These are phyloP conservation scores for Sus cebifrons DNA, from an alignment of 2,797 vertebrate genomes.

Conservation along the genomic window DNA sequence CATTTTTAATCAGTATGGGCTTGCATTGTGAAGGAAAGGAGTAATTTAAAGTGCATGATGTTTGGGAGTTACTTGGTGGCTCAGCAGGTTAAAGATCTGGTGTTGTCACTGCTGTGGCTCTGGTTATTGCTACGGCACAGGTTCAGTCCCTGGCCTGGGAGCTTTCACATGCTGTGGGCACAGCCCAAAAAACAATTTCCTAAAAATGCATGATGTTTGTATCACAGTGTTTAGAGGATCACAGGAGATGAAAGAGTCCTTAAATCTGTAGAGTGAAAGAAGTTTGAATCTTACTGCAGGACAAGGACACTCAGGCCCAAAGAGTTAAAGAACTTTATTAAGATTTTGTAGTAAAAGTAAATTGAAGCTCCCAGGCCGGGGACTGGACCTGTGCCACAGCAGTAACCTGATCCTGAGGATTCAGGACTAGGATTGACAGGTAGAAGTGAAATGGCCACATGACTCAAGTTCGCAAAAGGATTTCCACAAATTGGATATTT, in stretches of 20 bases:
- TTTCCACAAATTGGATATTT: constrained; percentile 27
- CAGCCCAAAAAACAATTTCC: too few relatives aligned
- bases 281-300: not conserved
- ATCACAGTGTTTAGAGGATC: not conserved
- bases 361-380: not conserved
- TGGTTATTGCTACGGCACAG: too few relatives aligned
- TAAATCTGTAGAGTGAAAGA: not conserved
- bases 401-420: too few relatives aligned
- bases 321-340: not conserved
- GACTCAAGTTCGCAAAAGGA: not conserved
- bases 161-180: too few relatives aligned
- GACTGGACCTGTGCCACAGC: too few relatives aligned
- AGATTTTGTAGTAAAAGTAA: not conserved
- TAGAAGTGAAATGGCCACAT: not conserved
- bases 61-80: not conserved
- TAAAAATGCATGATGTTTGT: not conserved
- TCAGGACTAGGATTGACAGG: not conserved
- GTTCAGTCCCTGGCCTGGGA: too few relatives aligned
- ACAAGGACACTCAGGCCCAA: not conserved
- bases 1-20: not conserved
- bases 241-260: not conserved
- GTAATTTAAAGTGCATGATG: not conserved
- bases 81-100: too few relatives aligned
- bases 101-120: too few relatives aligned
- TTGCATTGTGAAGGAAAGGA: not conserved